Evolutionary conservation across 2,888 invertebrate species (phyloP).

Genomic region (Neoascia interrupta): DNA sequence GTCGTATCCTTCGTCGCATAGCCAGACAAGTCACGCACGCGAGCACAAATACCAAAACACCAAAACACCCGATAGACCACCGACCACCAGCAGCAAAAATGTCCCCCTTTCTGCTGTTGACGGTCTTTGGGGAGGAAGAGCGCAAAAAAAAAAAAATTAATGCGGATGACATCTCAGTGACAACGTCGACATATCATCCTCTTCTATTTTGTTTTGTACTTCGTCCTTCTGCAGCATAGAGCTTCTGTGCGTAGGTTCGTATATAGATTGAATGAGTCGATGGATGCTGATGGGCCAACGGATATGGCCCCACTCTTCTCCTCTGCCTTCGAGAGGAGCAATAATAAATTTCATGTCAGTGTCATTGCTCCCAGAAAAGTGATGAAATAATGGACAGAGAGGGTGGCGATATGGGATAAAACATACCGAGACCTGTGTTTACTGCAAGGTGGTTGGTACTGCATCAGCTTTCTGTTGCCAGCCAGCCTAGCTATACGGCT

Average conservation of each 20-base stretch:
- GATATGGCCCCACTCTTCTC: constrained; percentile 31
- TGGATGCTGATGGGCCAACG: constrained; percentile 46
- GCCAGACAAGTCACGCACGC: constrained; percentile 62
- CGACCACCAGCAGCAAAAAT: constrained; percentile 27
- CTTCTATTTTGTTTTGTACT: constrained; percentile 22
- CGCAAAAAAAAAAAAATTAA: constrained; percentile 26
- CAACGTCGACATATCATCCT: constrained; percentile 56
- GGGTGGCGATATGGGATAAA: constrained; percentile 1
- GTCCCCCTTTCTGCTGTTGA: constrained; percentile 32
- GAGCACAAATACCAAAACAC: constrained; percentile 50
- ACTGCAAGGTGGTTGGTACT: constrained; percentile 12
- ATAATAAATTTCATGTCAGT: constrained; percentile 49
- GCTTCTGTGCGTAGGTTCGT: constrained; percentile 29
- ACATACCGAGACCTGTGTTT: constrained; percentile 19
- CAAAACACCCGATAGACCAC: constrained; percentile 19
- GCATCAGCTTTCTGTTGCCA: constrained; percentile 3
- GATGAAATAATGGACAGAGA: constrained; percentile 9
- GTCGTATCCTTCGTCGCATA: constrained; percentile 58
- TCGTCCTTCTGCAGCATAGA: background rate
- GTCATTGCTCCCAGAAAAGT: constrained; percentile 21
- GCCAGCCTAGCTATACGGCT: background rate
- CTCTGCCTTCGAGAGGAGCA: constrained; percentile 2
- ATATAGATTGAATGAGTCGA: constrained; percentile 48
- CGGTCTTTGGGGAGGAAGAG: background rate
- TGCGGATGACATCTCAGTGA: constrained; percentile 63